These are phyloP conservation scores for Iguana delicatissima DNA, from an alignment of 2,797 vertebrate species.

Conservation along the genomic window DNA sequence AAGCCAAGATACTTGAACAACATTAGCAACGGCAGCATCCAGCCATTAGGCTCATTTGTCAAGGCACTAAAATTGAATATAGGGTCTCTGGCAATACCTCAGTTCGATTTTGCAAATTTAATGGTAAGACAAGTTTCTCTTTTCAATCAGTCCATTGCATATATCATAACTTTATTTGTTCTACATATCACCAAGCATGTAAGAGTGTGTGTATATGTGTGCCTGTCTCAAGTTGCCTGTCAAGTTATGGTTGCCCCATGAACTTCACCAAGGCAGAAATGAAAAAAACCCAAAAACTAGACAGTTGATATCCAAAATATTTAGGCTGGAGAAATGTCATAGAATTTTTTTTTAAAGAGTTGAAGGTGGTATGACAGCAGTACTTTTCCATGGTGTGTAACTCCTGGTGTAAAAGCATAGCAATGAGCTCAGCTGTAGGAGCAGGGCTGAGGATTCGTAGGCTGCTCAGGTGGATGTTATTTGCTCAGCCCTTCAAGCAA, in stretches of 20 bases:
- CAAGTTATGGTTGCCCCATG: no score
- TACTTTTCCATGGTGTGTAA: no score
- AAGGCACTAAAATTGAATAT: constrained; percentile 75
- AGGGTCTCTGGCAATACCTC: constrained; percentile 73
- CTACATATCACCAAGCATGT: constrained; percentile 46
- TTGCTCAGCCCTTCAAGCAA: no score
- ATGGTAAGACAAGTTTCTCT: constrained; percentile 67
- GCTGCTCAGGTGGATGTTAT: no score
- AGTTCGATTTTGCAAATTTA: constrained; percentile 74
- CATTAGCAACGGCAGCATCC: constrained; percentile 65
- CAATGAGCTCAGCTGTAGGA: no score
- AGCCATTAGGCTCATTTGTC: constrained; percentile 70
- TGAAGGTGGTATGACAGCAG: background rate
- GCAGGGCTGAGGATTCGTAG: no score
- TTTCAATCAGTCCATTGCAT: constrained; percentile 71
- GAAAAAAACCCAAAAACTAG: background rate
- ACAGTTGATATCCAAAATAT: constrained; percentile 8
- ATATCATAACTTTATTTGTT: constrained; percentile 63
- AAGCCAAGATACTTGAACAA: constrained; percentile 72
- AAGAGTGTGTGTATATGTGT: background rate
- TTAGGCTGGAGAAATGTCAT: background rate
- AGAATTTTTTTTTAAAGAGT: no score
- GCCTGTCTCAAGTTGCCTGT: no score
- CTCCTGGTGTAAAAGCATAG: no score
- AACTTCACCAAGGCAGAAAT: constrained; percentile 20